Base-by-base conservation (phyloP, 2,113 vertebrate genomes). In the Trichomycterus rosablanca region DNA sequence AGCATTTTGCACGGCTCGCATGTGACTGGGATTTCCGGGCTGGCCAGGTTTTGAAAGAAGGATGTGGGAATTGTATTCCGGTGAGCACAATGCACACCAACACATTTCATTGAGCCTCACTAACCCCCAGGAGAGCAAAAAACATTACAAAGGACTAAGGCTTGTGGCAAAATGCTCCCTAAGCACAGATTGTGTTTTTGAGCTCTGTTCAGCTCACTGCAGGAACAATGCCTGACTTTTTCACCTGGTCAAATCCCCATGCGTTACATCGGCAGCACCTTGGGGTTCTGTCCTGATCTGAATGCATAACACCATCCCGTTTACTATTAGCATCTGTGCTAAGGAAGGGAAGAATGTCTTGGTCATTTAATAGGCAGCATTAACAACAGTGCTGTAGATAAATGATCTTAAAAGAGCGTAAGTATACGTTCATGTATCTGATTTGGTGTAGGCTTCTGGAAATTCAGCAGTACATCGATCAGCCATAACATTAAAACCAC, bases 201-300 rank as follows among this genome's bases (percentile, higher is more conserved):
- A 78, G 75, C 74, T 84, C 71, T 79, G 73, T 79, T 73, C 70
- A 50, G 67, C 73, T 73, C 73, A 73, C 74, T 70, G 72, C 77
- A 67, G 71, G 83, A 81, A 78, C 77, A 75, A 77, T 78, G 77
- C 70, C 73, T 82, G 81, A 80, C 79, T 81, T 83, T 76, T 82
- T 85, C 79, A 83, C 80, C 79, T 63, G 66, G 67, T 76, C 75
- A 80, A 85, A 84, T 81, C 77, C 79, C 73, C 71, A 35, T 11
- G 75, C 77, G 70, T 83, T 82, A 78, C 72, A 57, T 60, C 70
- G 48, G 67, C 60, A 19, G 53, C 63, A 54, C 54, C 34, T 37
- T 16, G 37, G 50, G 34, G 7, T 6, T 52, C 23, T 70, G 35
- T 63, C 42, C 71, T 76, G 76, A 75, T 72, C 80, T 54, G 65